Base-by-base conservation (phyloP, 2,888 invertebrate genomes). In the Harmothoe impar region DNA sequence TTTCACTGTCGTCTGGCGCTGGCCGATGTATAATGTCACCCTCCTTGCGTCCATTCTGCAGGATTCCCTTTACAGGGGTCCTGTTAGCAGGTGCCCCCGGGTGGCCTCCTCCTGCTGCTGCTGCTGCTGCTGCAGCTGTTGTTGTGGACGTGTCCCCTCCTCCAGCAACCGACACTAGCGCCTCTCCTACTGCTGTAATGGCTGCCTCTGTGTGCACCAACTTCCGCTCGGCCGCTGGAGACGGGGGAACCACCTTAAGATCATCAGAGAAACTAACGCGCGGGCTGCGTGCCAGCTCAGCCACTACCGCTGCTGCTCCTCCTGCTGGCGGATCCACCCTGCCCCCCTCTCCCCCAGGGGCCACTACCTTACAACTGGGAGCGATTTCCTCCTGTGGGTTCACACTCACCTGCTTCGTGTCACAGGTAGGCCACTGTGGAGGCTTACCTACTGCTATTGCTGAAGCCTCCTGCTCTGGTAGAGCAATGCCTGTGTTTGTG, bases 191-290 rank as follows among this genome's bases (percentile, higher is more conserved):
- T 29, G 25, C n/a, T 5, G 20, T 23, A 31, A 7, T 31, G 35
- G 77, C 29, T 1, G 77, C 77, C 31, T n/a, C 77, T 5, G 77
- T 17, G n/a, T 7, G 23, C n/a, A 10, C 7, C 20, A 12, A 0
- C 86, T 86, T 86, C 86, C 86, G 86, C 86, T 86, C 29, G 54
- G 86, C 23, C 54, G 86, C 25, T 15, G 86, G 86, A 5, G 86
- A 86, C 20, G 54, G 25, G 25, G 52, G 86, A n/a, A 86, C 86
- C 5, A 86, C 86, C 86, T 86, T 86, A 7, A 86, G 86, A 86
- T 86, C 86, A 54, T 86, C 86, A 33, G 86, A 86, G 86, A 86
- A 86, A 56, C 86, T 86, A 86, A 86, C 86, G 33, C 86, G 86
- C 23, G 86, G 86, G 86, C 86, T 86, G 29, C 56, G 52, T 54